These are phyloP conservation scores for Bombycilla garrulus DNA, from an alignment of 2,113 vertebrate genomes.

Conservation along the genomic window DNA sequence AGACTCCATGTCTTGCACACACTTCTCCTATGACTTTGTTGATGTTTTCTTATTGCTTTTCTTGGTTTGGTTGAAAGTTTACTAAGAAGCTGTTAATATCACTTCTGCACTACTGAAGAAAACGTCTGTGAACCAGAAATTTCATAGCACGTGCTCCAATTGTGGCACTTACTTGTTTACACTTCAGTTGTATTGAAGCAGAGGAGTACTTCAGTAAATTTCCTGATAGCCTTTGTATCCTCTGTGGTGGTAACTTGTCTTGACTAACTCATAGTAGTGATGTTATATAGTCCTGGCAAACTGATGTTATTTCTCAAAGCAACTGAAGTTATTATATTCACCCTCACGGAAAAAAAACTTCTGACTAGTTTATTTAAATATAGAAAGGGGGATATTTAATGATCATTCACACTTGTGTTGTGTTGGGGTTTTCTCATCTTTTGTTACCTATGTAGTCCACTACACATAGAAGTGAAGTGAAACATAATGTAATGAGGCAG, in stretches of 20 bases:
- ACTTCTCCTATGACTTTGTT: neutral
- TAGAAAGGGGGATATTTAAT: neutral
- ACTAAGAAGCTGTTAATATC: neutral
- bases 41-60: neutral
- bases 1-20: neutral
- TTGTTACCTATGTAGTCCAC: neutral
- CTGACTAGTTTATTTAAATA: neutral
- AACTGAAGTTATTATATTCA: neutral
- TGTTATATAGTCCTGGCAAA: neutral
- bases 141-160: fast-evolving
- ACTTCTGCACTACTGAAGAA: neutral
- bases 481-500: neutral
- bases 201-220: neutral
- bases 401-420: neutral
- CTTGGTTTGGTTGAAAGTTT: neutral
- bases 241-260: neutral
- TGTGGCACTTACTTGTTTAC: neutral
- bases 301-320: neutral
- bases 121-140: neutral
- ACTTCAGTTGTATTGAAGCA: neutral
- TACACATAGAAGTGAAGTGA: neutral
- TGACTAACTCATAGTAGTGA: neutral
- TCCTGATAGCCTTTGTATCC: neutral
- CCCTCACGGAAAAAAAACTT: neutral
- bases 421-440: neutral